Evolutionary conservation across 1,140 invertebrate genomes (phyloP), one percentile per base, ranked within the genome.

Genomic region (Chironomus tepperi): DNA sequence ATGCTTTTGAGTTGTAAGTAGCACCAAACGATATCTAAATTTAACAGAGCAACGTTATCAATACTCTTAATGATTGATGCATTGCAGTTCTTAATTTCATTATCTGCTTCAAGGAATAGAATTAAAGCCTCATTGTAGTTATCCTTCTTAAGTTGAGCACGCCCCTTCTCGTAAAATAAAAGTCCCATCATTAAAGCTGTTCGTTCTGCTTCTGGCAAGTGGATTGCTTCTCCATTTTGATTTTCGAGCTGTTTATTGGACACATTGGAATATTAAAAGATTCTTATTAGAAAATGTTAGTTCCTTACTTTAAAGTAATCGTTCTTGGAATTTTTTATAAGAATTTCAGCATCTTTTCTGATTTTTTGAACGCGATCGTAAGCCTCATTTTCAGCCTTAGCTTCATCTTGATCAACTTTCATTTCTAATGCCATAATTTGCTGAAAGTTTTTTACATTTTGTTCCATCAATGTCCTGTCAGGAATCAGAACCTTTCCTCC

Each of bases 1-100:
- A 93, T 84, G 80, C 88, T 91, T 78, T 81, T 81, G 0, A 94
- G 83, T 79, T 87, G 88, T 42, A 93, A 83, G 84, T 94, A 94
- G 81, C 91, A 93, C 93, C 93, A 94, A 5, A 90, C 90, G 76
- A 94, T 91, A 80, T 94, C 92, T 77, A 94, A 82, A 81, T 93
- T 91, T 6, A 94, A 82, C 1, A 93, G 81, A 0, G 90, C 92
- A 84, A 89, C 92, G 79, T 93, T 93, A 80, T 93, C 91, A n/a
- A 93, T 91, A 0, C 84, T 80, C 75, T 87, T 84, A 12, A 94
- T 82, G 43, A 93, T 83, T 42, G 86, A 82, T 0, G 90, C 88
- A 73, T 88, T 83, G 79, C 91, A 93, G 47, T 87, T 86, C 75
- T 83, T 87, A 78, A 92, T 90, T 77, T 89, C 87, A 73, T 87